Conservation (phyloP, 2,797 vertebrate genomes). For the Naso thynnoides region DNA sequence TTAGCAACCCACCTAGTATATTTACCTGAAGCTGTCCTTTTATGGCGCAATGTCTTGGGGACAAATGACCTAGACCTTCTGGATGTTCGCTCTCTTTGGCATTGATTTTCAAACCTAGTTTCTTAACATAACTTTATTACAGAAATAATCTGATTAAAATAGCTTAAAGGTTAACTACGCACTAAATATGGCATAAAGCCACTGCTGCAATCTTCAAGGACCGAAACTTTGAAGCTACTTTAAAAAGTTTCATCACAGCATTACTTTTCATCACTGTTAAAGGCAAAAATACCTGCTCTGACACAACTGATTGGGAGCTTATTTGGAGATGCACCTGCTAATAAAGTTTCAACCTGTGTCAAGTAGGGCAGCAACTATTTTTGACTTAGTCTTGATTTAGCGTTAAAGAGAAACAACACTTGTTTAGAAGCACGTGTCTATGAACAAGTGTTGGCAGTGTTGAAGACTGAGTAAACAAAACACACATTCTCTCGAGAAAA, state of each 20-base stretch:
- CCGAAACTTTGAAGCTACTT: not conserved
- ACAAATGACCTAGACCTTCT: slow-evolving; percentile 1
- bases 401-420: slow-evolving; percentile 34
- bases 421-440: slow-evolving; percentile 26
- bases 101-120: not conserved
- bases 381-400: slow-evolving; percentile 44
- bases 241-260: slow-evolving; percentile 20
- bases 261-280: slow-evolving; percentile 36
- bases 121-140: slow-evolving; percentile 1
- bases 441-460: slow-evolving; percentile 38
- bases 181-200: slow-evolving; percentile 6
- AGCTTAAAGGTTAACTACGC: slow-evolving; percentile 16
- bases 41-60: not conserved
- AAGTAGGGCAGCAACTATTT: slow-evolving; percentile 18
- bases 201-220: slow-evolving; percentile 18
- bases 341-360: slow-evolving; percentile 21
- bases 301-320: slow-evolving; percentile 28
- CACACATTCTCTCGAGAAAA: slow-evolving; percentile 19
- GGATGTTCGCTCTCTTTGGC: slow-evolving; percentile 9
- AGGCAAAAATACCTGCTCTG: slow-evolving; percentile 10
- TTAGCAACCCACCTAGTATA: not conserved
- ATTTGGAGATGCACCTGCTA: slow-evolving; percentile 27
- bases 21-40: not conserved
- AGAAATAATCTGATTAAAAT: slow-evolving; percentile 12
- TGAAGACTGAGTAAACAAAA: slow-evolving; percentile 56